Evolutionary conservation across 2,113 vertebrate genomes (phyloP).

Genomic region (Theropithecus gelada): DNA sequence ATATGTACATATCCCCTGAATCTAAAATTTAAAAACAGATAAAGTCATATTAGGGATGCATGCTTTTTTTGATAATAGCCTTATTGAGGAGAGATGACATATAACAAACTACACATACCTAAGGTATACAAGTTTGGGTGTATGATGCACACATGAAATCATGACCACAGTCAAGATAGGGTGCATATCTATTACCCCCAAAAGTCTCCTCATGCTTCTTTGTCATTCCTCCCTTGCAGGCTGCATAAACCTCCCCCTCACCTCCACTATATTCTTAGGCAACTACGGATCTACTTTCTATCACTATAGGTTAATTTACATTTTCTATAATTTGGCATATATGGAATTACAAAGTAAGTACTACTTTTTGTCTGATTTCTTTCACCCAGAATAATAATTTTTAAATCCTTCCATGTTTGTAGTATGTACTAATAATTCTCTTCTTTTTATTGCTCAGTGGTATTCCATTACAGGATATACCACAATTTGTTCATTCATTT

Average conservation of each 20-base stretch:
- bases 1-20: too few relatives aligned
- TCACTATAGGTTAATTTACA: not conserved
- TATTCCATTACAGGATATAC: not conserved
- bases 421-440: not conserved
- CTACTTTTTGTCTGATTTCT: not conserved
- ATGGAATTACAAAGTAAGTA: not conserved
- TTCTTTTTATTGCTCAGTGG: not conserved
- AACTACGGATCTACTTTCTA: not conserved
- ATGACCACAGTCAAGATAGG: not conserved
- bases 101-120: not conserved
- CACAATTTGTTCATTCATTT: not conserved
- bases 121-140: not conserved
- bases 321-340: not conserved
- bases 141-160: not conserved
- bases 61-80: not conserved
- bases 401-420: not conserved
- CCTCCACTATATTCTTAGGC: not conserved
- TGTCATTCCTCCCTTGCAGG: not conserved
- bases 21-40: too few relatives aligned
- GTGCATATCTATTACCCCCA: not conserved
- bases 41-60: not conserved
- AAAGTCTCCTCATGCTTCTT: not conserved
- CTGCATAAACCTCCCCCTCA: not conserved
- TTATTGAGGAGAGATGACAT: not conserved
- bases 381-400: not conserved